phyloP scores from a whole-genome alignment of 2,113 vertebrate genomes.

The Panthera leo region DNA sequence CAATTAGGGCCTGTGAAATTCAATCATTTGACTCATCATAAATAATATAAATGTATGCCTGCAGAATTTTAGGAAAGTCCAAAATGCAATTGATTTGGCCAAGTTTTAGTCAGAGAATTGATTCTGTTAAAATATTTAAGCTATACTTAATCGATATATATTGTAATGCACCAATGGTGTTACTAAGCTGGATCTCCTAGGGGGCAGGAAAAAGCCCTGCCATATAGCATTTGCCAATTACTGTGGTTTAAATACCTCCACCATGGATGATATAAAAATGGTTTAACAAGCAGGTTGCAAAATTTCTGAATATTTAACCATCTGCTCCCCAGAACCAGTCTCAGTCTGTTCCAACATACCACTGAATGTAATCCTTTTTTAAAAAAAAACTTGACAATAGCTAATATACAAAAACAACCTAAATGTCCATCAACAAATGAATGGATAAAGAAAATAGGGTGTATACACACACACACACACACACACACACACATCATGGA shows the following conservation, averaged over 20 bases:
- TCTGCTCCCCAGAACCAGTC: neutral
- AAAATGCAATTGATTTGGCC: neutral
- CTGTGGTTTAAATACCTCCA: neutral
- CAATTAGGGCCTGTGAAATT: neutral
- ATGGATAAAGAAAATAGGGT: neutral
- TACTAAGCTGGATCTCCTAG: neutral
- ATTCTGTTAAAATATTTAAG: neutral
- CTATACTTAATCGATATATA: neutral
- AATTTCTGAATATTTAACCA: neutral
- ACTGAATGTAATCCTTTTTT: neutral
- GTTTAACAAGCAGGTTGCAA: neutral
- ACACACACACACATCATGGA: neutral
- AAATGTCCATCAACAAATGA: neutral
- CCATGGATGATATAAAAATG: neutral
- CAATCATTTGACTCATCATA: neutral
- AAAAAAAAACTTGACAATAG: neutral
- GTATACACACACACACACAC: neutral
- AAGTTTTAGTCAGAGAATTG: neutral
- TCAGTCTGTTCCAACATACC: neutral
- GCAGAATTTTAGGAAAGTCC: neutral
- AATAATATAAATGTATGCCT: neutral
- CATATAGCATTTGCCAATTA: neutral
- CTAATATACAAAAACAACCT: neutral
- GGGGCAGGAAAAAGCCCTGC: neutral
- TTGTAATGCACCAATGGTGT: neutral